These are phyloP conservation scores for Troglohyphantes excavatus DNA, from an alignment of 2,888 invertebrate species.

Conservation along the genomic window DNA sequence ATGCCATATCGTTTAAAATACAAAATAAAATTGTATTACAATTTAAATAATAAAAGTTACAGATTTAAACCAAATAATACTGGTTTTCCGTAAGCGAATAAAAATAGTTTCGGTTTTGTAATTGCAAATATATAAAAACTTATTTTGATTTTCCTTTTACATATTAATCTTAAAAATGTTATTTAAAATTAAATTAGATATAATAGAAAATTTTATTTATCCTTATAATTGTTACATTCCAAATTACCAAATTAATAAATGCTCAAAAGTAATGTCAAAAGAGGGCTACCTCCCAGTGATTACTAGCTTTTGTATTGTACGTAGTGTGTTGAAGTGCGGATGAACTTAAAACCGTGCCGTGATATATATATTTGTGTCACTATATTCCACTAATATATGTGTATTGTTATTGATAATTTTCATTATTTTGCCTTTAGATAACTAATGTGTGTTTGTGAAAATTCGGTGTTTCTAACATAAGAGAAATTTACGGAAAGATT, in stretches of 20 bases:
- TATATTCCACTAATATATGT: slow-evolving; percentile 13
- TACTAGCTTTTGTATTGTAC: slow-evolving; percentile 44
- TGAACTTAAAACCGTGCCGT: slow-evolving; percentile 59
- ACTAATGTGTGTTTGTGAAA: background rate
- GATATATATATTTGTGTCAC: slow-evolving; percentile 25
- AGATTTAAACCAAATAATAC: background rate
- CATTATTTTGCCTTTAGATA: slow-evolving; percentile 12
- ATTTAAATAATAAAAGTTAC: background rate
- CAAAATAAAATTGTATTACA: background rate
- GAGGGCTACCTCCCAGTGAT: slow-evolving; percentile 35
- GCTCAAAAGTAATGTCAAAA: slow-evolving; percentile 50
- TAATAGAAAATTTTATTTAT: background rate
- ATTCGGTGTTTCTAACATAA: slow-evolving; percentile 32
- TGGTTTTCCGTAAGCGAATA: too few relatives aligned
- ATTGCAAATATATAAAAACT: background rate
- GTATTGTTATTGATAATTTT: background rate
- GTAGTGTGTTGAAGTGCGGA: slow-evolving; percentile 44
- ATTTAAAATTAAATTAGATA: background rate
- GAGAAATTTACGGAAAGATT: slow-evolving; percentile 7
- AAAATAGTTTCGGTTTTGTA: slow-evolving; percentile 46
- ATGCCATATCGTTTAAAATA: too few relatives aligned
- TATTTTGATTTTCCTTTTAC: background rate
- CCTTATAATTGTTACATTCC: background rate
- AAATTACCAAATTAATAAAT: slow-evolving; percentile 2
- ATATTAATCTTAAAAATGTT: background rate